Base-by-base conservation (phyloP, 92 coral and sea anemone genomes). In the Porites cylindrica region DNA sequence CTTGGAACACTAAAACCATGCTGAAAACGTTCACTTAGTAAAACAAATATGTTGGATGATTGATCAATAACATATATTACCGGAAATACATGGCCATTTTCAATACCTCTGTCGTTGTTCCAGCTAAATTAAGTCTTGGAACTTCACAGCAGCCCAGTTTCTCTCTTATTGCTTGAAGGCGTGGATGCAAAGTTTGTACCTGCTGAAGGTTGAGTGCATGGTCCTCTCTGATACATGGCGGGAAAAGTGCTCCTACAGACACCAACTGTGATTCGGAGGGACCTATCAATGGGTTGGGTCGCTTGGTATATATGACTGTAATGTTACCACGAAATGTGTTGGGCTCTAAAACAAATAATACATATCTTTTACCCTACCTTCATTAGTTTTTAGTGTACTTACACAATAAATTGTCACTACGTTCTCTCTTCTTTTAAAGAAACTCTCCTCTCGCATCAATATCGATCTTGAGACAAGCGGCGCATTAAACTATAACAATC, bases 211-310 rank as follows among this genome's bases (percentile, higher is more conserved):
- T 82, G 63, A 90, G 24, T 7, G 88, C 70, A 53, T 92, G 81
- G 72, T 92, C 93, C 32, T 78, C 81, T 19, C 95, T 89, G 38
- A 92, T 82, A 67, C 95, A 92, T 13, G 92, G 95, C 14, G 95
- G 86, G 86, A 85, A 85, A 12, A 92, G 76, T 60, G 92, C 93
- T 18, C 95, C 95, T 10, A 81, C 80, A 10, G 86, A 77, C 53
- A 92, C 81, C 32, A 92, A 66, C 13, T 62, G 23, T 50, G 32
- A 18, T 10, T 53, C 18, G 16, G 91, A 32, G 6, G 89, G 93
- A 13, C 93, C 95, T 24, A 89, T 62, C 91, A 88, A 60, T 2
- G 93, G 95, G 81, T 92, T 92, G 1, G 91, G 89, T n/a, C 78
- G 75, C 21, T 64, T 72, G 38, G 64, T 77, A 78, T 64, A 56